Base-by-base conservation (phyloP, 2,888 invertebrate genomes). In the Morpho deidamia region DNA sequence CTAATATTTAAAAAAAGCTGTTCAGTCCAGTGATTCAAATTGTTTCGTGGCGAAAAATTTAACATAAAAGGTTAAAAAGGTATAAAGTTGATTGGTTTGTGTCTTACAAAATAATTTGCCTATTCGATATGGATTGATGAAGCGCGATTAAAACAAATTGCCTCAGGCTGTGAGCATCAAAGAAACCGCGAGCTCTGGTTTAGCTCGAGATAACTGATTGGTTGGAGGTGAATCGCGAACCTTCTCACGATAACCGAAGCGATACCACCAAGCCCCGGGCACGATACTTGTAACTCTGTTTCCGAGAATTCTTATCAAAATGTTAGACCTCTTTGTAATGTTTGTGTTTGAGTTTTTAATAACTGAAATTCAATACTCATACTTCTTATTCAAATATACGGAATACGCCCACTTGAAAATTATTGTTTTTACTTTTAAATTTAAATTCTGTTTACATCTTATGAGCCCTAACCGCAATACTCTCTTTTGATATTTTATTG, bases 81-180 rank as follows among this genome's bases (percentile, higher is more conserved):
- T 32, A 34, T 42, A 11, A 49, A 46, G 33, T 48, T 35, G 9
- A 59, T 51, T 51, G 12, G 39, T 54, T 49, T 42, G 35, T 56
- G 33, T 35, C 51, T 49, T 56, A 51, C 23, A 41, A 54, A 56
- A 59, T 50, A 59, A 56, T 56, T 56, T 44, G 50, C 35, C 40
- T 53, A 56, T 59, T 65, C 64, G 76, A 76, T 77, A 71, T 70
- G 69, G 70, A 70, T 70, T 70, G 72, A 71, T 67, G 69, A 63
- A 68, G 70, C 71, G 74, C 78, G 80, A 83, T 83, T 82, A 82
- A 81, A 77, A 82, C 76, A 81, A 81, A 82, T 83, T 71, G 74
- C 74, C 75, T 70, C 70, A 59, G 71, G 68, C 74, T 70, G 62
- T 76, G 75, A 72, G 67, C 68, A 76, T 81, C 83, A 84, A 85